A percentile compares a stretch with the other conserved stretches of the same genome.
phyloP scores from a whole-genome alignment of 1,140 invertebrate genomes.

The Cydia splendana region DNA sequence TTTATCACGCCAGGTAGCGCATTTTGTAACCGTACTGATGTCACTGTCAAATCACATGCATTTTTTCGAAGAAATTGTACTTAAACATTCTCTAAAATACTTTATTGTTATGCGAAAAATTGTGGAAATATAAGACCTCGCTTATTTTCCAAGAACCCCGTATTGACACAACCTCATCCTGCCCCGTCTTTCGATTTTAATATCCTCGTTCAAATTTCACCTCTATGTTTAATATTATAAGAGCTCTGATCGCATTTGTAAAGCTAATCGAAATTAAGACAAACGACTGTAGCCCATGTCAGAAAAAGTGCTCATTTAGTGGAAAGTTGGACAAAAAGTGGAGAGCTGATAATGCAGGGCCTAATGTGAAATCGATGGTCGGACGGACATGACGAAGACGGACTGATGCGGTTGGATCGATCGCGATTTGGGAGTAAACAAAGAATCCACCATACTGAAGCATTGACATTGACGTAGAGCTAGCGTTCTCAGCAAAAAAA shows the following conservation, averaged over 20 bases:
- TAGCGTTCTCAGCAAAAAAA: too few species aligned
- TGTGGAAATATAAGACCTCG: too few species aligned
- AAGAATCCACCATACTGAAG: not conserved
- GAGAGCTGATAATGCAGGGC: slow-evolving; percentile 9
- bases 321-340: slow-evolving; percentile 15
- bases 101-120: too few species aligned
- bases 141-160: not conserved
- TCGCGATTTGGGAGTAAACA: slow-evolving; percentile 15
- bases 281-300: slow-evolving; percentile 13
- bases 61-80: too few species aligned
- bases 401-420: not conserved
- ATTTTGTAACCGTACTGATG: too few species aligned
- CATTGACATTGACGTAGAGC: not conserved
- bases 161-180: not conserved
- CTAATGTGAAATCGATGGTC: slow-evolving; percentile 29
- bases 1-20: too few species aligned
- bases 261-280: slow-evolving; percentile 25
- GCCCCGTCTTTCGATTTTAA: not conserved
- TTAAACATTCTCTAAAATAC: too few species aligned
- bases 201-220: not conserved
- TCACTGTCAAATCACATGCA: too few species aligned
- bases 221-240: not conserved
- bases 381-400: slow-evolving; percentile 27
- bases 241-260: not conserved
- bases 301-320: slow-evolving; percentile 26